Conservation (phyloP, 2,113 vertebrate species). For the Chinchilla lanigera region DNA sequence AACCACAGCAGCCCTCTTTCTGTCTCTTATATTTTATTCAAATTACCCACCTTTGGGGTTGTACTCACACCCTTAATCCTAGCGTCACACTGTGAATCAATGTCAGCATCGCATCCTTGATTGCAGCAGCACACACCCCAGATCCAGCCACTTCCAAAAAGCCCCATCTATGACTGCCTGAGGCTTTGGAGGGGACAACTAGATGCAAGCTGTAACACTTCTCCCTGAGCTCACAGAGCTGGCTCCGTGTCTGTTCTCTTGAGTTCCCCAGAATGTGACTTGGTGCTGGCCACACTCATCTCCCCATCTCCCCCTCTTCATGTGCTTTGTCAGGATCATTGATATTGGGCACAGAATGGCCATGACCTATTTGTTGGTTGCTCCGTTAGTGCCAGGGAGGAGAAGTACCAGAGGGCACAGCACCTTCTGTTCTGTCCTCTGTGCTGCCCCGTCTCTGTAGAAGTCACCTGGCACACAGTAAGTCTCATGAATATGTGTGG, state of each 20-base stretch:
- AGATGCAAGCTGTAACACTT: not conserved
- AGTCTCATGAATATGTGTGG: not conserved
- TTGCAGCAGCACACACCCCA: not conserved
- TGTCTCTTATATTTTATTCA: not conserved
- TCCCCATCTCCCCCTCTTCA: not conserved
- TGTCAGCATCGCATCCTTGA: not conserved
- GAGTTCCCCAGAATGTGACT: not conserved
- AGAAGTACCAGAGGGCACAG: not conserved
- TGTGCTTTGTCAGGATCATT: not conserved
- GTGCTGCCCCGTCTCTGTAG: not conserved
- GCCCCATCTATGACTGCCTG: not conserved
- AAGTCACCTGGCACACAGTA: fast-evolving
- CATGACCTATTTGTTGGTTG: not conserved
- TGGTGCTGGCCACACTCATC: not conserved
- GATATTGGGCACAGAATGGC: fast-evolving
- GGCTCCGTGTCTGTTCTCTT: not conserved
- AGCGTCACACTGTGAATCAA: not conserved
- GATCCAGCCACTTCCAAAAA: not conserved
- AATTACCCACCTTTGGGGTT: not conserved
- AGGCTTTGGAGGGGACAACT: not conserved
- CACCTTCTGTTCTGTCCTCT: not conserved
- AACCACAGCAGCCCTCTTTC: not conserved
- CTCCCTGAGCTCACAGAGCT: not conserved
- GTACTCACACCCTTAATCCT: not conserved
- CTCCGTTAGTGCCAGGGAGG: too few species aligned